Base-by-base conservation (phyloP, 2,888 invertebrate species). In the Psococerastis gibbosa region DNA sequence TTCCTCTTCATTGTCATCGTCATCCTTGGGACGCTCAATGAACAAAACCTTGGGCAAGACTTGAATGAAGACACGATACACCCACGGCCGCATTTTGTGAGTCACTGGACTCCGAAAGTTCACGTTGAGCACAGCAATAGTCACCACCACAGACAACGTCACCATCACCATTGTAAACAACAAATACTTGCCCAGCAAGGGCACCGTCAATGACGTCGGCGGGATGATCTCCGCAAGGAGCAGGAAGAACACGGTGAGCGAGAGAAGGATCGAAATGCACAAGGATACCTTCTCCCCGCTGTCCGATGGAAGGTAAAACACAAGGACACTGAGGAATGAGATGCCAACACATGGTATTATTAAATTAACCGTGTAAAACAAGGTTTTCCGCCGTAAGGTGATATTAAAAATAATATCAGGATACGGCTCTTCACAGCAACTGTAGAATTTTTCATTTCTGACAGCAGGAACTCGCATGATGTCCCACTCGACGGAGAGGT, bases 401-500 rank as follows among this genome's bases (percentile, higher is more conserved):
- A 98, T 80, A 66, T 95, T 89, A 69, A 97, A 98, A 54, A 92
- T 91, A 58, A 98, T 94, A 67, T 97, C 97, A 45, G 87, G 82
- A 60, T 88, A 97, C 47, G 94, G 94, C 63, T 94, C 87, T 62
- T 88, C 85, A 64, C 95, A 95, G 66, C 95, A 95, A 56, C 87
- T 87, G 71, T 95, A 89, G 65, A 83, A 87, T 61, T 85, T 85
- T 59, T 88, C 88, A 61, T 88, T 84, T 53, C 88, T 71, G 49
- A 79, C 78, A 33, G 88, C 89, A 45, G 88, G 88, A 52, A 88
- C 89, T 50, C 82, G 75, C 75, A 95, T 81, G 55, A 88, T 89
- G 66, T 95, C 95, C 97, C 95, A 97, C 67, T 97, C 95, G 47
- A 94, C 94, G 56, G 91, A 91, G 62, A 91, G 85, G 69, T 89